Conservation (phyloP, 2,797 vertebrate genomes). For the Sphenodon punctatus region DNA sequence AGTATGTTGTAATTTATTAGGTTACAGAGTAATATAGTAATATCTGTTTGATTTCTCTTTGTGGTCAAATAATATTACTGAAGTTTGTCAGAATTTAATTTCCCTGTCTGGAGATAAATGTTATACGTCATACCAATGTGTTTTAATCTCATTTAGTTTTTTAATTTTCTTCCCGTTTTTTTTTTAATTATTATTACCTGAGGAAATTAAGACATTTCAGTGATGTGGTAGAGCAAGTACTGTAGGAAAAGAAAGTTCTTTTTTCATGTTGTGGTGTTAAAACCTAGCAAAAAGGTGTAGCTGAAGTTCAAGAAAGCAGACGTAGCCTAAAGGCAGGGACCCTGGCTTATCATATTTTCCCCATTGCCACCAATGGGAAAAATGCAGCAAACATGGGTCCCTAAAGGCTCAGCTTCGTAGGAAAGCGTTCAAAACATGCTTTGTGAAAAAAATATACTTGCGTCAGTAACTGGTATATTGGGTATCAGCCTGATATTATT, state of each 20-base stretch:
- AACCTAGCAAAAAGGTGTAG: not conserved
- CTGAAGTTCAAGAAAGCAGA: not conserved
- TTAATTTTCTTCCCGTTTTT: not conserved
- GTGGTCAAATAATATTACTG: not conserved
- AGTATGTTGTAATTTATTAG: slow-evolving; percentile 62
- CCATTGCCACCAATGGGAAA: too few species aligned
- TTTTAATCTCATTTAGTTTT: not conserved
- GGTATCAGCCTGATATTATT: not conserved
- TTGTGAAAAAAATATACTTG: not conserved
- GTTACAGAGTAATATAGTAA: not conserved
- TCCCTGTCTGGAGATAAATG: not conserved
- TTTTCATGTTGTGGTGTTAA: not conserved
- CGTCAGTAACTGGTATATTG: not conserved
- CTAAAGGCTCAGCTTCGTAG: too few species aligned
- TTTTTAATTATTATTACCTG: not conserved
- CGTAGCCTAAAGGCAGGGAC: too few species aligned
- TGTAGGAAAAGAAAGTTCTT: not conserved
- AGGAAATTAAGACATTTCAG: not conserved
- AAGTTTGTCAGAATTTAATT: not conserved
- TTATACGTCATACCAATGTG: not conserved
- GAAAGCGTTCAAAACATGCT: not conserved
- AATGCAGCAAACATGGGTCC: too few species aligned
- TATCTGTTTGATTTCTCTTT: not conserved
- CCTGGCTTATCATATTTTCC: too few species aligned
- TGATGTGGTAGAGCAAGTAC: not conserved